Base-by-base conservation (phyloP, 2,797 vertebrate genomes). In the Heliangelus exortis region DNA sequence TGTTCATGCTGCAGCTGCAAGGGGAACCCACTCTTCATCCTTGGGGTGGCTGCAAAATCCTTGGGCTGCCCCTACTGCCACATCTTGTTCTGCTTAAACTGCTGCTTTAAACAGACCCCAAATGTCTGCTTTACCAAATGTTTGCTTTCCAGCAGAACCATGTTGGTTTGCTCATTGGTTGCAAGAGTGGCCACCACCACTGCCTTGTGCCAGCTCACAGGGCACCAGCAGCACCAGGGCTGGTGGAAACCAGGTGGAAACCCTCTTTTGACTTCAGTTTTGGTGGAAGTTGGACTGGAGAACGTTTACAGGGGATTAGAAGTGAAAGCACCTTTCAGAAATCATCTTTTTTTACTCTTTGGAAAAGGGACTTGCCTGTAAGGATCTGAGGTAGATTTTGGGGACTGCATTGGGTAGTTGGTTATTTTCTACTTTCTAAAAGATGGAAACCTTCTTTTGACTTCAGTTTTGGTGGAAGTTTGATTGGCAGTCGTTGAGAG, bases 1-100 rank as follows among this genome's bases (percentile, higher is more conserved):
- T 31, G 41, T 83, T 54, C 51, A 48, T 80, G 79, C 71, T 67
- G 65, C 53, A 89, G 39, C 63, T 90, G 74, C 1, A 22, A 84
- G 34, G 45, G 61, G 26, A 48, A 47, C 20, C 79, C 85, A 87
- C 83, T 77, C 82, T 59, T 82, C 21, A 3, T 73, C 71, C 55
- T 55, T 15, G 50, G 47, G 17, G 43, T 71, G 76, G 53, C 68
- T 92, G 82, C 67, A 85, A 83, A 80, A 80, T 45, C 48, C 68
- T 67, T 43, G 82, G 75, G 45, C 75, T 84, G 65, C 25, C 51
- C 80, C 50, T 90, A 79, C 72, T 76, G 75, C 89, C 36, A 80
- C 72, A 93, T 73, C 61, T 89, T 87, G 36, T 93, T 91, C 45
- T 63, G 50, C 75, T 91, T 92, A 95, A 89, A 34, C 57, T 29